Evolutionary conservation across 64 coral and sea anemone genomes (phyloP), one percentile per base, ranked within the genome.

Genomic region (Montipora foliosa): DNA sequence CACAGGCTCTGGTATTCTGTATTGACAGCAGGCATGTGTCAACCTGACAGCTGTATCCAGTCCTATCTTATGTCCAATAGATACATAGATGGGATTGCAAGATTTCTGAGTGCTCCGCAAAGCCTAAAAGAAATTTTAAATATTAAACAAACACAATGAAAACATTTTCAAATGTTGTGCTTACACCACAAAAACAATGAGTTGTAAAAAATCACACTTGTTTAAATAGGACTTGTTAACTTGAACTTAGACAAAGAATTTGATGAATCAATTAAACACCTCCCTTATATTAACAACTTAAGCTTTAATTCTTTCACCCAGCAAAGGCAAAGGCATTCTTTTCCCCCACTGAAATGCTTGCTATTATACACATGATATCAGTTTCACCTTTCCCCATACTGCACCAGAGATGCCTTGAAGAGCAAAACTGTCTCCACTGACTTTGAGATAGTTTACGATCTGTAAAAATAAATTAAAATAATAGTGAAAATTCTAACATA

Each of bases 71-170:
- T 98, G 96, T 15, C 96, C 96, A 24, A 98, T 84, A 20, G 96
- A 98, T 51, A 98, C 62, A 89, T 94, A 98, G 67, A 98, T 92
- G n/a, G 96, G 96, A 14, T 98, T 98, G 57, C 19, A 77, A 49
- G 58, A 20, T 45, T 58, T n/a, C 47, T 95, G 74, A 47, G 91
- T 98, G 52, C 93, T 95, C 77, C 93, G 78, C 6, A 98, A 44
- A 4, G 89, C 96, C 96, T 98, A 25, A 69, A 50, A 47, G 11
- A 4, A 64, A 64, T 12, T 64, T 37, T 37, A 37, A 16, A 19
- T 19, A 64, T 61, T 62, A 19, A 75, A 76, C 49, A 7, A 16
- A 37, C 2, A 37, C 37, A 37, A 37, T 37, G 37, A 37, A 37
- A 37, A 37, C 1, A 2, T 37, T 37, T 37, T 37, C 1, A 37